A percentile compares a stretch with the other conserved stretches of the same genome.
Evolutionary conservation across 2,113 vertebrate species (phyloP).

Genomic region (Abramis brama): DNA sequence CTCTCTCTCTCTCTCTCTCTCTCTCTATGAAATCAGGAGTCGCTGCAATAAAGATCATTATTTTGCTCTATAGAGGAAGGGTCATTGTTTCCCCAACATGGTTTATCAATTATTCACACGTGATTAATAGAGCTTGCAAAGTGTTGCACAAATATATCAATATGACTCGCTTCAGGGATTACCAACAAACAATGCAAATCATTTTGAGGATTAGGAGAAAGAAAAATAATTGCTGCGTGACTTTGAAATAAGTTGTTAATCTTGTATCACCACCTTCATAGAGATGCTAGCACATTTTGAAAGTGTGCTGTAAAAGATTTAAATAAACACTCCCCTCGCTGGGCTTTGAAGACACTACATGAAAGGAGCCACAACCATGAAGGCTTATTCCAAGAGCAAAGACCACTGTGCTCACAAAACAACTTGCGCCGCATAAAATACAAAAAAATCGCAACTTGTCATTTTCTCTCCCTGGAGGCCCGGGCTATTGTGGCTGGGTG

Average conservation of each 20-base stretch:
- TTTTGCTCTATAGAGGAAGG: slow-evolving; percentile 54
- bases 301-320: slow-evolving; percentile 27
- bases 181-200: slow-evolving; percentile 40
- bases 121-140: slow-evolving; percentile 59
- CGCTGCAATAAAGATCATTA: slow-evolving; percentile 49
- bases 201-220: slow-evolving; percentile 7
- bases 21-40: slow-evolving; percentile 42
- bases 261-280: slow-evolving; percentile 19
- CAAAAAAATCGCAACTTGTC: slow-evolving; percentile 10
- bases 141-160: slow-evolving; percentile 47
- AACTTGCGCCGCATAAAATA: neutral
- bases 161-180: slow-evolving; percentile 35
- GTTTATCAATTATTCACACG: slow-evolving; percentile 59
- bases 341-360: slow-evolving; percentile 43
- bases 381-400: slow-evolving; percentile 15
- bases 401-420: slow-evolving; percentile 2
- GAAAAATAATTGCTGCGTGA: slow-evolving; percentile 36
- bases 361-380: neutral
- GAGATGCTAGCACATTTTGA: neutral
- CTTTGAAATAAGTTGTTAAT: slow-evolving; percentile 28
- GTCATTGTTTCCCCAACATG: slow-evolving; percentile 54
- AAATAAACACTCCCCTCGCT: slow-evolving; percentile 37
- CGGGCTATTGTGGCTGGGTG: neutral
- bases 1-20: slow-evolving; percentile 16
- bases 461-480: slow-evolving; percentile 26